A percentile compares a stretch with the other conserved stretches of the same genome.
These are phyloP conservation scores for Vidua macroura DNA, from an alignment of 2,113 vertebrate species.

Conservation along the genomic window DNA sequence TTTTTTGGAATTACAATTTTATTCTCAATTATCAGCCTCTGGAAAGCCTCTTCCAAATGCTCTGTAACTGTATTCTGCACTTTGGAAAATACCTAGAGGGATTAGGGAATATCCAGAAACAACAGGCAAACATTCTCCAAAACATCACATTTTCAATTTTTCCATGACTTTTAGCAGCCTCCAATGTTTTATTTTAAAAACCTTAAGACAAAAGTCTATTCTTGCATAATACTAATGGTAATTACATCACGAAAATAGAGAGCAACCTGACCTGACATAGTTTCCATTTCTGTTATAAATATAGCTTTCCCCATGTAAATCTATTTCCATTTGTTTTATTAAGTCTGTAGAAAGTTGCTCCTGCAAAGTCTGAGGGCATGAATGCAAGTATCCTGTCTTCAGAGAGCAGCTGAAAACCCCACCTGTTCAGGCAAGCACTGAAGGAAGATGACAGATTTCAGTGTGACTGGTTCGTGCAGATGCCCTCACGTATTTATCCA, in stretches of 20 bases:
- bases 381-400: background rate
- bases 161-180: background rate
- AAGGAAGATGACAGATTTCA: background rate
- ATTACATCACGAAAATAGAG: background rate
- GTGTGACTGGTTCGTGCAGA: background rate
- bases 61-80: background rate
- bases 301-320: background rate
- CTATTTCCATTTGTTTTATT: background rate
- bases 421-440: background rate
- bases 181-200: background rate
- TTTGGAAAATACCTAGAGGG: background rate
- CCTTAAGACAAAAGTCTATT: background rate
- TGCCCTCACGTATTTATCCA: background rate
- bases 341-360: background rate
- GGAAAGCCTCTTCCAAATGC: background rate
- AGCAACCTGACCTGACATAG: background rate
- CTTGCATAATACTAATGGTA: background rate
- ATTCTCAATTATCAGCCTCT: background rate
- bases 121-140: background rate
- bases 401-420: background rate
- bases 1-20: background rate
- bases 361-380: background rate
- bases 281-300: slow-evolving; percentile 22
- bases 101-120: background rate
- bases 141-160: background rate